A percentile compares a stretch with the other conserved stretches of the same genome.
Conservation (phyloP, 2,888 invertebrate genomes). For the Lycocerus yunnanus region DNA sequence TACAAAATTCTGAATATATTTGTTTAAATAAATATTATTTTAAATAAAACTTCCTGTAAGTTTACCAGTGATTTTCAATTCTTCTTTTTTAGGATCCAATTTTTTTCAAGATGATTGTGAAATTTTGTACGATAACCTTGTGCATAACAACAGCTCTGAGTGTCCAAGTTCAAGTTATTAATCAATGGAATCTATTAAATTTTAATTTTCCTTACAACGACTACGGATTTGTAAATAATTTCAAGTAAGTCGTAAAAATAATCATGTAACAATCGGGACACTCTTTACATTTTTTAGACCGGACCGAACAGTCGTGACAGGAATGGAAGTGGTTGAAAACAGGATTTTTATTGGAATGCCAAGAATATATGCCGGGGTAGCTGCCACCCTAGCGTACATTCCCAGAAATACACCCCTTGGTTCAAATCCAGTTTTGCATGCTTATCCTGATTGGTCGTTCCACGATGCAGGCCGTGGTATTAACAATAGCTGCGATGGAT, state of each 20-base stretch:
- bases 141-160: not conserved
- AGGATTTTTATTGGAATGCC: constrained; percentile 78
- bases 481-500: constrained; percentile 74
- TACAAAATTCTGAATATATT: no score
- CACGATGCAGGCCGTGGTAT: constrained; percentile 71
- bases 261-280: not conserved
- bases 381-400: constrained; percentile 74
- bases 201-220: constrained; percentile 68
- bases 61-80: no score
- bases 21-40: no score
- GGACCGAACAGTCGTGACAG: constrained; percentile 77
- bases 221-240: constrained; percentile 43
- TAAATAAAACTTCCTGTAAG: no score
- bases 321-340: constrained; percentile 73
- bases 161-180: constrained; percentile 62
- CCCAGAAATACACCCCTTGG: constrained; percentile 67
- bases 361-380: constrained; percentile 73
- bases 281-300: constrained; percentile 57
- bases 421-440: constrained; percentile 63
- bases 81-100: not conserved
- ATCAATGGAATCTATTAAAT: constrained; percentile 72
- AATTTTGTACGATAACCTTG: not conserved
- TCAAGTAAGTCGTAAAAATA: constrained; percentile 40
- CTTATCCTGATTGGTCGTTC: constrained; percentile 63
- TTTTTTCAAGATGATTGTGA: not conserved